Conservation (phyloP, 2,113 vertebrate genomes). For the human (Homo sapiens) region GRCh38 chr12:112960501-112961000, state of each 20-base stretch:
- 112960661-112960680: neutral
- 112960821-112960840: neutral
- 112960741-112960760: neutral
- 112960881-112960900: neutral
- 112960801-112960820: too few relatives aligned
- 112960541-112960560: neutral
- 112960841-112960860: neutral
- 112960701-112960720: neutral
- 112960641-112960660: neutral
- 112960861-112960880: neutral
- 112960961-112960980: neutral
- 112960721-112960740: neutral
- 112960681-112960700: neutral
- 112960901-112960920: neutral
- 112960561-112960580: neutral
- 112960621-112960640: neutral
- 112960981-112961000: neutral
- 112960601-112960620: neutral
- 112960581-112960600: neutral
- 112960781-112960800: neutral
- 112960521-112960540: neutral
- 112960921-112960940: neutral
- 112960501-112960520: neutral
- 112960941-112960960: fast-evolving
- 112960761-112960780: neutral